A percentile compares a stretch with the other conserved stretches of the same genome.
phyloP scores from a whole-genome alignment of 2,888 invertebrate species.

The Myopa testacea region DNA sequence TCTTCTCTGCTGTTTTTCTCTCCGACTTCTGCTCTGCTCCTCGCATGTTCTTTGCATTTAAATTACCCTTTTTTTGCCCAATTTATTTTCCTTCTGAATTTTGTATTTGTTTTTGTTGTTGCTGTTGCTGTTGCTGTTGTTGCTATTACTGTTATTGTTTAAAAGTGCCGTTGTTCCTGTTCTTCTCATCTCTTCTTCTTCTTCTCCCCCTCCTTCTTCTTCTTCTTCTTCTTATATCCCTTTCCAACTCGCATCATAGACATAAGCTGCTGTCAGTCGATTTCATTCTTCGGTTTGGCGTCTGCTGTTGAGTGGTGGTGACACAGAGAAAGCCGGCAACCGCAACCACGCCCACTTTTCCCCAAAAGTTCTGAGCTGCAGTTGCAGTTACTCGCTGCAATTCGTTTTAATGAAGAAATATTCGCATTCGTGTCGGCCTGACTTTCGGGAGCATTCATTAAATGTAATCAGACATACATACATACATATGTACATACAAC shows the following conservation, averaged over 20 bases:
- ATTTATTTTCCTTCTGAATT: background rate
- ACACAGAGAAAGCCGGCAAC: background rate
- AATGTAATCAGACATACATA: slow-evolving; percentile 8
- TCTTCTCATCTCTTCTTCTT: background rate
- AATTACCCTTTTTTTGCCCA: slow-evolving; percentile 1
- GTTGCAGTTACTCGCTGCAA: background rate
- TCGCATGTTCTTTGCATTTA: slow-evolving; percentile 20
- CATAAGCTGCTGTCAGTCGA: slow-evolving; percentile 21
- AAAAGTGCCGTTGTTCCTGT: background rate
- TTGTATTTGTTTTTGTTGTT: background rate
- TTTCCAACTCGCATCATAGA: background rate
- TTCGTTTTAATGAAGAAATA: slow-evolving; percentile 38
- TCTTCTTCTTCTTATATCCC: background rate
- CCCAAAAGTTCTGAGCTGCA: background rate
- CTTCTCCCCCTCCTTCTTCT: background rate
- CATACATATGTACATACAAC: too few species aligned
- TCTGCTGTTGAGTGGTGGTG: background rate
- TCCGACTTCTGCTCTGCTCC: slow-evolving; percentile 19
- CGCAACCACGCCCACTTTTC: background rate
- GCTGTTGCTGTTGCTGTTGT: background rate
- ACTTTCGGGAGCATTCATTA: slow-evolving; percentile 35
- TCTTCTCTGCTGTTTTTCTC: too few species aligned
- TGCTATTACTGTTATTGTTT: too few species aligned
- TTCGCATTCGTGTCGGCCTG: slow-evolving; percentile 33
- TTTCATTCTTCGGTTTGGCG: slow-evolving; percentile 9